A percentile compares a stretch with the other conserved stretches of the same genome.
Evolutionary conservation across 2,113 vertebrate species (phyloP).

Genomic region (Brachyhypopomus occidentalis): DNA sequence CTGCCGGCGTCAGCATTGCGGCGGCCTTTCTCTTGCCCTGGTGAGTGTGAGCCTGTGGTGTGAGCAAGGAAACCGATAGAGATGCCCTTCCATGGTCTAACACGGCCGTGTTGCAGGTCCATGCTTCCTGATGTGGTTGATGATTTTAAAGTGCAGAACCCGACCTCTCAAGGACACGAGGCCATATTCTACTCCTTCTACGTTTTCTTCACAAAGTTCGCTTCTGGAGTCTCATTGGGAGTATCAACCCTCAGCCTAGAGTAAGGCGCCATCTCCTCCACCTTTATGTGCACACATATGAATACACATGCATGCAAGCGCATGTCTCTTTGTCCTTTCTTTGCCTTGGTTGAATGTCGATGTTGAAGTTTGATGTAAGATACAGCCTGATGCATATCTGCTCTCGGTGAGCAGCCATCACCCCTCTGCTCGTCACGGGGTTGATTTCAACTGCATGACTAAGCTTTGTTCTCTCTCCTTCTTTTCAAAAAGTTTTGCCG

Average conservation of each 20-base stretch:
- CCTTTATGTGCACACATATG: no score
- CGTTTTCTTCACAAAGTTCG: conserved; percentile 98
- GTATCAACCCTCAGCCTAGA: conserved; percentile 95
- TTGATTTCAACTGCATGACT: conserved; percentile 25
- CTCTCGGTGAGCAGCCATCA: background rate
- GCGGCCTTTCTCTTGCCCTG: conserved; percentile 93
- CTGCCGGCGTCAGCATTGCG: conserved; percentile 87
- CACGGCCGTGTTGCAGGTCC: conserved; percentile 76
- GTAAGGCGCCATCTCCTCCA: conserved; percentile 74
- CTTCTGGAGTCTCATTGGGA: conserved; percentile 92
- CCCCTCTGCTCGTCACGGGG: conserved; percentile 7
- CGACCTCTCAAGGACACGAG: conserved; percentile 81
- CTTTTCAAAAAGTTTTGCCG: conserved; percentile 81
- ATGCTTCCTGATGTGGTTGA: conserved; percentile 96
- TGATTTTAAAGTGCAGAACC: conserved; percentile 91
- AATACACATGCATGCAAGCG: background rate
- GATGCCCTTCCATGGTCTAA: background rate
- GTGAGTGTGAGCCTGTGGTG: conserved; percentile 67
- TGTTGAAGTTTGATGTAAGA: conserved; percentile 9
- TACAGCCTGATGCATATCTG: conserved; percentile 24
- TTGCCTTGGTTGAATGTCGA: background rate
- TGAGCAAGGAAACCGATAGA: background rate
- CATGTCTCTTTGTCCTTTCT: background rate
- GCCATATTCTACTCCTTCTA: conserved; percentile 99
- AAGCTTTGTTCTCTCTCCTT: conserved; percentile 5